Base-by-base conservation (phyloP, 2,797 vertebrate genomes). In the Oreochromis grahami region DNA sequence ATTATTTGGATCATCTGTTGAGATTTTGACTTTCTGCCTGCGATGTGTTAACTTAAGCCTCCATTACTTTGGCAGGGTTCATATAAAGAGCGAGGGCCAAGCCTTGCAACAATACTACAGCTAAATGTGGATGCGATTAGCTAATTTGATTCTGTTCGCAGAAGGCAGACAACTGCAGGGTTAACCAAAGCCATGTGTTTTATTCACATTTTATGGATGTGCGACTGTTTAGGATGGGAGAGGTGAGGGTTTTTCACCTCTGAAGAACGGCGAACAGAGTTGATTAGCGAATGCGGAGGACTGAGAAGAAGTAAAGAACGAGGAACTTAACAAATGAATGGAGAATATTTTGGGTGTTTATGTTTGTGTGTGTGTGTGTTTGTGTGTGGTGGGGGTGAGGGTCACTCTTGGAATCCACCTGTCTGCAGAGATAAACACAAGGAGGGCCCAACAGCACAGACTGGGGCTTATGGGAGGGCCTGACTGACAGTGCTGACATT, bases 401-500 rank as follows among this genome's bases (percentile, higher is more conserved):
- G 45, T 21, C 51, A 82, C 78, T 86, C 88, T 89, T 81, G 43
- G 52, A 90, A 87, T 89, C 86, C 89, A 94, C 90, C 93, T 95
- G 95, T 94, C 92, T 88, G 85, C 82, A 85, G 87, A 93, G 95
- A 96, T 96, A 96, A 96, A 95, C 92, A 88, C 58, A 84, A 85
- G 90, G 88, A 93, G 89, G 91, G 87, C 86, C 86, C 90, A 72
- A 68, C 85, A 89, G 93, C 89, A 90, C 79, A 53, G 88, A 91
- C 81, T 45, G 83, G 74, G 88, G 82, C 91, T 93, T 94, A 93
- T 91, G 91, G 87, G 88, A 92, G 80, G 86, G 81, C 90, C 85
- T 96, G 95, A 96, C 83, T 95, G 96, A 95, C 96, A 95, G 93
- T 70, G 82, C 89, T 96, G 96, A 96, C 96, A 97, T 96, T 96